Evolutionary conservation across 2,888 invertebrate species (phyloP), one percentile per base, ranked within the genome.

Genomic region (Lithophane ornitopus): DNA sequence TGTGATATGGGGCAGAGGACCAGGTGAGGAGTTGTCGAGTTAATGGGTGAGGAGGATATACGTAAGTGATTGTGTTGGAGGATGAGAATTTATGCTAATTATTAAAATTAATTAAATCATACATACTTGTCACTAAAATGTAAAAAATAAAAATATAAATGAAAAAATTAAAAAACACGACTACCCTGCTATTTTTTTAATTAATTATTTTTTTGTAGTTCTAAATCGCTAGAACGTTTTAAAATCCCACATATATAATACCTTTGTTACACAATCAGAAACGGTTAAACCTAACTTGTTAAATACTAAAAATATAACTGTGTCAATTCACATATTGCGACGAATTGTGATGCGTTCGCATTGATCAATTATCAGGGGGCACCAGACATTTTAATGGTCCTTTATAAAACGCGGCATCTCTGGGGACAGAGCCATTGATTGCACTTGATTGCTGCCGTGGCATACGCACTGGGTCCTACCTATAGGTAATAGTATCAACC

Each of bases 401-500:
- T 79, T 66, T 78, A 59, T 59, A 83, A 66, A 84, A 70, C 46
- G 41, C n/a, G 46, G 39, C 41, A 65, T 80, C 79, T 39, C 84
- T 28, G 41, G 84, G 79, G 84, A 78, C 54, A 22, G 8, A 6
- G 26, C 65, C 22, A 66, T 79, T 78, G 65, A 83, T 80, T 80
- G 79, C 59, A 41, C 54, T 59, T 80, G 59, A 84, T 84, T 66
- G 79, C 41, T 58, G 22, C 39, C 39, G 59, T 59, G 34, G 22
- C 19, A 54, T 39, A 14, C 12, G n/a, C 49, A 28, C 41, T 54
- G 28, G 22, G 39, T 12, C 22, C 3, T 46, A 54, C 44, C 2
- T n/a, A 11, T n/a, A 46, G 8, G 34, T 62, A 39, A 62, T 28
- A 26, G 14, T 73, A 44, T 26, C 80, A 52, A 9, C 7, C 7